Conservation (phyloP, 2,113 vertebrate species). For the Picathartes gymnocephalus region DNA sequence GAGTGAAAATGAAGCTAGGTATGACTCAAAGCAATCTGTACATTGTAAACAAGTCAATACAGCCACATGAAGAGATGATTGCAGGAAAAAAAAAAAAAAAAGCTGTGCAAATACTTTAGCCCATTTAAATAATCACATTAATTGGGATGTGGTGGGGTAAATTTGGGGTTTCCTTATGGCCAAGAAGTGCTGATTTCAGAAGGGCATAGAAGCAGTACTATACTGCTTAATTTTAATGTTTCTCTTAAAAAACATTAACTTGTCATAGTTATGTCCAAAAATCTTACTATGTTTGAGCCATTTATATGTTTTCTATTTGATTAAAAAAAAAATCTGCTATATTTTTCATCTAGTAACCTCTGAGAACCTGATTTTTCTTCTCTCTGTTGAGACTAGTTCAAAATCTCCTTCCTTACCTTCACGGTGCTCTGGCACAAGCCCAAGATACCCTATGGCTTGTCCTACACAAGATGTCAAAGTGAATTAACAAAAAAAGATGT, state of each 20-base stretch:
- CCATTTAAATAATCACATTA: background rate
- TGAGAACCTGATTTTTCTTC: background rate
- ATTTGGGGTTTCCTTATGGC: background rate
- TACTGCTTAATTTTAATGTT: background rate
- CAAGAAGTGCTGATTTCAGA: background rate
- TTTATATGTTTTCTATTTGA: background rate
- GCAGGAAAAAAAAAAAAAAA: background rate
- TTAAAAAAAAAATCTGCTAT: background rate
- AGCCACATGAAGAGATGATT: background rate
- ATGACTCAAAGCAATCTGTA: background rate
- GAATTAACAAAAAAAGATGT: conserved; percentile 14
- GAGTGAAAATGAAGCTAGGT: background rate
- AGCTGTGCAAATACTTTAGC: background rate
- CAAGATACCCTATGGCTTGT: background rate
- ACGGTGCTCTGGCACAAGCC: background rate
- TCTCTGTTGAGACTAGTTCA: background rate
- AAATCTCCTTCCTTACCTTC: background rate
- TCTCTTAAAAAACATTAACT: background rate
- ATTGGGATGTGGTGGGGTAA: background rate
- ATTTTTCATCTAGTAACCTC: background rate
- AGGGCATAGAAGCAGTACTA: background rate
- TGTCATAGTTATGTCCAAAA: background rate
- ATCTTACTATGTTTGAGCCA: background rate
- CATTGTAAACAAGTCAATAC: accelerated
- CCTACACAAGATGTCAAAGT: background rate